Conservation (phyloP, 1,140 invertebrate species). For the Pseudachorutes palmiensis region DNA sequence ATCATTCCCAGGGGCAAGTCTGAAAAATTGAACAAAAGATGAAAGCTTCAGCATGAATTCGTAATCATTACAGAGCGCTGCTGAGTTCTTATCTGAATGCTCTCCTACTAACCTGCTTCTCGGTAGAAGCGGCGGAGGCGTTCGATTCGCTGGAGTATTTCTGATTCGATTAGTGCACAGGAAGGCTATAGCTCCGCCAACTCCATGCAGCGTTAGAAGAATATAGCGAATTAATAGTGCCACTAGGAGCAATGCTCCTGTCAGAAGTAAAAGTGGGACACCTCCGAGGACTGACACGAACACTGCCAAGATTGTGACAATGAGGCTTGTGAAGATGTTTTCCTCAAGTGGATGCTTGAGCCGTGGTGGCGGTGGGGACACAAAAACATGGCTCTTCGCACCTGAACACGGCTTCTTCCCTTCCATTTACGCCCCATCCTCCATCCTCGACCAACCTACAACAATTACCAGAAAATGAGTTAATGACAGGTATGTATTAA, state of each 20-base stretch:
- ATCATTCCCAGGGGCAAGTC: constrained; percentile 41
- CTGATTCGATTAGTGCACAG: constrained; percentile 36
- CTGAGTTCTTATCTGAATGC: too few species aligned
- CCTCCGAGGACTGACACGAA: constrained; percentile 44
- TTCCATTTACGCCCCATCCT: constrained; percentile 1
- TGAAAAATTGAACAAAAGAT: background rate
- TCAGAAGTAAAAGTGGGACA: constrained; percentile 41
- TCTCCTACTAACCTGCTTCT: constrained; percentile 15
- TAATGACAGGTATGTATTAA: too few species aligned
- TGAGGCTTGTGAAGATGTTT: constrained; percentile 43
- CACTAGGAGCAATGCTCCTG: constrained; percentile 37
- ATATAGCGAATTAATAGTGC: constrained; percentile 38
- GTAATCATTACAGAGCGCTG: too few species aligned
- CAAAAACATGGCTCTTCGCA: background rate
- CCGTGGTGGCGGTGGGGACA: constrained; percentile 40
- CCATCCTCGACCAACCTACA: background rate
- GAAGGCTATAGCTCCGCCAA: constrained; percentile 39
- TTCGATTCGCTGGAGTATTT: constrained; percentile 12
- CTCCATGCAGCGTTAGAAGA: constrained; percentile 27
- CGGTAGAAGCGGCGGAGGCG: constrained; percentile 25
- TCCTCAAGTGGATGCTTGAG: constrained; percentile 46
- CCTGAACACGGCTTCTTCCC: background rate
- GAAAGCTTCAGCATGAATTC: constrained; percentile 37
- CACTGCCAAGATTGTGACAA: constrained; percentile 42
- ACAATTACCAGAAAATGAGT: too few species aligned